Evolutionary conservation across 2,888 invertebrate genomes (phyloP).

Genomic region (Autographa gamma): DNA sequence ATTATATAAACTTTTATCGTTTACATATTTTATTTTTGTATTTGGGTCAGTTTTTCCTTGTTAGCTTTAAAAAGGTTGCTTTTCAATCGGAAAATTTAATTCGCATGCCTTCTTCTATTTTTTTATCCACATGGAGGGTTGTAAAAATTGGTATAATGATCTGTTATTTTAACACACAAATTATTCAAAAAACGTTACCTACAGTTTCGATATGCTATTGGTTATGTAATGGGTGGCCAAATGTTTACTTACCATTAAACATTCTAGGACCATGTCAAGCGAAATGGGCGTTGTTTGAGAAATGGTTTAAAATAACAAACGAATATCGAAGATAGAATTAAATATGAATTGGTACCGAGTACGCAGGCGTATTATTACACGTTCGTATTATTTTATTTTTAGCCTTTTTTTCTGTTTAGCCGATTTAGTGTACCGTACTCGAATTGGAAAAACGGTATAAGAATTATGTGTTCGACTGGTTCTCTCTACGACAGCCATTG

Average conservation of each 20-base stretch:
- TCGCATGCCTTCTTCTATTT: not conserved
- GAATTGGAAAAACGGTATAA: not conserved
- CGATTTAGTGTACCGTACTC: not conserved
- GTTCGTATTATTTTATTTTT: not conserved
- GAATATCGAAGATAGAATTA: not conserved
- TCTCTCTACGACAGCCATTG: too few species aligned
- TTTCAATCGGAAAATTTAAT: not conserved
- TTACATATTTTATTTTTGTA: too few species aligned
- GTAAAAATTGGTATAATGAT: not conserved
- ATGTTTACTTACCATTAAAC: conserved; percentile 35
- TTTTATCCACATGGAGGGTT: not conserved
- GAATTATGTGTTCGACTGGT: too few species aligned
- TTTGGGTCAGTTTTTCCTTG: not conserved
- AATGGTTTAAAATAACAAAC: conserved; percentile 7
- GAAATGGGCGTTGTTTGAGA: conserved; percentile 16
- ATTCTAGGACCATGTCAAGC: conserved; percentile 35
- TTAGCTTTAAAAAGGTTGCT: not conserved
- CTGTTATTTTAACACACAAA: conserved; percentile 28
- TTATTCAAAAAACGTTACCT: conserved; percentile 36
- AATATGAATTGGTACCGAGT: not conserved
- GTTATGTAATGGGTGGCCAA: conserved; percentile 22
- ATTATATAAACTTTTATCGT: too few species aligned
- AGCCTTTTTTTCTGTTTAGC: not conserved
- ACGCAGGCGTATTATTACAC: not conserved
- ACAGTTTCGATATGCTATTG: conserved; percentile 26